Percentiles rank a stretch among this genome's conserved stretches.
These are phyloP conservation scores for Acridotheres tristis DNA, from an alignment of 2,797 vertebrate genomes.

Conservation along the genomic window DNA sequence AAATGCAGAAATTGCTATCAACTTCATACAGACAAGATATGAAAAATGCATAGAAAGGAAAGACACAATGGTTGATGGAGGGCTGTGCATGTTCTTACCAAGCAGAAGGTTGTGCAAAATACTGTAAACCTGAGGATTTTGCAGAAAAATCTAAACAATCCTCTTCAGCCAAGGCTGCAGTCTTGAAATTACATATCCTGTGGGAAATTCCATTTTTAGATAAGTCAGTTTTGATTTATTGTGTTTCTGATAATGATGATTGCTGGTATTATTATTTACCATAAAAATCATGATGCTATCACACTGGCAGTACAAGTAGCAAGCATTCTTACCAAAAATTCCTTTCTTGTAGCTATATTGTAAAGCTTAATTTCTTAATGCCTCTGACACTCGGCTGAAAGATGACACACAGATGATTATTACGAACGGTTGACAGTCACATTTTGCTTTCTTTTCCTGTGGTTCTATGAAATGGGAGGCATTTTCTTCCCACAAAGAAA, in stretches of 20 bases:
- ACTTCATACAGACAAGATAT: not conserved
- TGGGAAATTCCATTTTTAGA: not conserved
- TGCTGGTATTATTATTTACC: not conserved
- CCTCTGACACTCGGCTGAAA: not conserved
- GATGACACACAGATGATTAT: not conserved
- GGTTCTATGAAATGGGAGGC: not conserved
- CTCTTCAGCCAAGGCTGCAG: not conserved
- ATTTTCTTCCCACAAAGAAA: not conserved
- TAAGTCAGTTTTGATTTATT: conserved; percentile 7
- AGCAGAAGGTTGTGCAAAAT: not conserved
- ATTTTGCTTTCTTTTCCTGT: not conserved
- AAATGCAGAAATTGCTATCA: not conserved
- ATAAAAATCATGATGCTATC: not conserved
- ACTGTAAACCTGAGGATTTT: not conserved
- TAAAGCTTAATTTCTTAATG: not conserved
- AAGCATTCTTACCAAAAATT: not conserved
- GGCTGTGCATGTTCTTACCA: not conserved
- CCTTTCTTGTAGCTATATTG: not conserved
- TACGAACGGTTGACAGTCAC: not conserved
- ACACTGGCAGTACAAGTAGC: not conserved
- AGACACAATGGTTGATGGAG: not conserved
- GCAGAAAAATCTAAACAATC: not conserved
- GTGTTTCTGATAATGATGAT: not conserved
- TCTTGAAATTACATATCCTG: not conserved
- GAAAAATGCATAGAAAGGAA: not conserved